phyloP scores from a whole-genome alignment of 2,888 invertebrate species.

The Agriopis marginaria region DNA sequence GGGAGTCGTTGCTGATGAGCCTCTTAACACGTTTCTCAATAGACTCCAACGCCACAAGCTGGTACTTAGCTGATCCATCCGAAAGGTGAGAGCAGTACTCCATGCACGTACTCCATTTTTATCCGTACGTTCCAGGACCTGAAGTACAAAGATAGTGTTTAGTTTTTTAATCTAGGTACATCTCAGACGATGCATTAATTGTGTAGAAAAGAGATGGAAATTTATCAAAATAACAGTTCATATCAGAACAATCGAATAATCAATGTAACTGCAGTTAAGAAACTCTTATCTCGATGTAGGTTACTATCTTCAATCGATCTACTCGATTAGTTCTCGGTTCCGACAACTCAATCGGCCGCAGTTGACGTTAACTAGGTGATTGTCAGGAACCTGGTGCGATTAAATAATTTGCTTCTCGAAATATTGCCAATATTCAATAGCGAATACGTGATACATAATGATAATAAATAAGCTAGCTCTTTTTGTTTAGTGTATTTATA shows the following conservation, averaged over 20 bases:
- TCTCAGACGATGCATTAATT: too few species aligned
- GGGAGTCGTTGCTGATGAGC: too few species aligned
- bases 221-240: background rate
- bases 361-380: conserved; percentile 25
- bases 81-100: too few species aligned
- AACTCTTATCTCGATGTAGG: conserved; percentile 20
- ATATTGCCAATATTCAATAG: conserved; percentile 3
- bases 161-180: too few species aligned
- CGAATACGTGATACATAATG: background rate
- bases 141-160: background rate
- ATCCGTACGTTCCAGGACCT: too few species aligned
- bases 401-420: conserved; percentile 21
- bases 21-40: too few species aligned
- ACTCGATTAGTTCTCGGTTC: conserved; percentile 29
- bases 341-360: conserved; percentile 36
- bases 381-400: conserved; percentile 19
- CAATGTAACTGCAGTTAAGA: conserved; percentile 7
- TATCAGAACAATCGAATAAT: background rate
- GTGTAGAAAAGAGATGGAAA: background rate
- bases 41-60: too few species aligned
- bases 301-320: conserved; percentile 27
- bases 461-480: too few species aligned
- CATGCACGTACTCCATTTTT: too few species aligned
- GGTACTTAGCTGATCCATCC: too few species aligned
- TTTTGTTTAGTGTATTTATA: too few species aligned